A percentile compares a stretch with the other conserved stretches of the same genome.
Evolutionary conservation across 2,797 vertebrate species (phyloP).

Genomic region (Chaenodraco wilsoni): DNA sequence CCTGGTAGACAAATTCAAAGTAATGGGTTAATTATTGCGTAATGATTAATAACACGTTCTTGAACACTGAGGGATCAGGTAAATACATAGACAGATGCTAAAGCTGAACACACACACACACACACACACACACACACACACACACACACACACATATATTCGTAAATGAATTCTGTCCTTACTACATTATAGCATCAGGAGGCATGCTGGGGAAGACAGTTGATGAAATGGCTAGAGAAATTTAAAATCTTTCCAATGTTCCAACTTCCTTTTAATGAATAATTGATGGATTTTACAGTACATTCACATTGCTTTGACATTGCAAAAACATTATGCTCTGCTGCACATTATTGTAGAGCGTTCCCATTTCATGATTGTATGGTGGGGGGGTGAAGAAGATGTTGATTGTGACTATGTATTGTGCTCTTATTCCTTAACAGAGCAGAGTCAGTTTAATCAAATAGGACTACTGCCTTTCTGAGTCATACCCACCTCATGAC

Average conservation of each 20-base stretch:
- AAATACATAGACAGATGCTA: slow-evolving; percentile 37
- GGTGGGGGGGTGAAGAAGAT: slow-evolving; percentile 1
- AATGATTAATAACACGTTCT: slow-evolving; percentile 64
- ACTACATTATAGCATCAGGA: slow-evolving; percentile 47
- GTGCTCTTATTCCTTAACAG: slow-evolving; percentile 23
- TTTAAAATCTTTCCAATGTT: slow-evolving; percentile 83
- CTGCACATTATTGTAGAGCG: slow-evolving; percentile 63
- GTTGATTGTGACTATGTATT: slow-evolving; percentile 20
- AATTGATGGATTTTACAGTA: slow-evolving; percentile 73
- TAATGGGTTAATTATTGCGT: slow-evolving; percentile 59
- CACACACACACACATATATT: background rate
- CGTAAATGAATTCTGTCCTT: slow-evolving; percentile 48
- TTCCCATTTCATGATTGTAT: slow-evolving; percentile 55
- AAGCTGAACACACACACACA: slow-evolving; percentile 22
- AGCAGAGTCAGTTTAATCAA: slow-evolving; percentile 14
- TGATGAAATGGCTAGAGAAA: slow-evolving; percentile 64
- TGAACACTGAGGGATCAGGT: slow-evolving; percentile 38
- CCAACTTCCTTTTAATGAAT: slow-evolving; percentile 73
- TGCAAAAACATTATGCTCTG: slow-evolving; percentile 66
- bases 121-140: slow-evolving; percentile 17
- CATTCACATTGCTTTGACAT: slow-evolving; percentile 75
- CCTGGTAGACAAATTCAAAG: slow-evolving; percentile 53
- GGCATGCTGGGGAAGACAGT: slow-evolving; percentile 41
- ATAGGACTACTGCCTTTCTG: slow-evolving; percentile 19
- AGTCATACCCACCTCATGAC: slow-evolving; percentile 28